Percentiles rank a stretch among this genome's conserved stretches.
Evolutionary conservation across 53 echinoderm and acorn worm species (phyloP).

Genomic region (Stichopus horrens): DNA sequence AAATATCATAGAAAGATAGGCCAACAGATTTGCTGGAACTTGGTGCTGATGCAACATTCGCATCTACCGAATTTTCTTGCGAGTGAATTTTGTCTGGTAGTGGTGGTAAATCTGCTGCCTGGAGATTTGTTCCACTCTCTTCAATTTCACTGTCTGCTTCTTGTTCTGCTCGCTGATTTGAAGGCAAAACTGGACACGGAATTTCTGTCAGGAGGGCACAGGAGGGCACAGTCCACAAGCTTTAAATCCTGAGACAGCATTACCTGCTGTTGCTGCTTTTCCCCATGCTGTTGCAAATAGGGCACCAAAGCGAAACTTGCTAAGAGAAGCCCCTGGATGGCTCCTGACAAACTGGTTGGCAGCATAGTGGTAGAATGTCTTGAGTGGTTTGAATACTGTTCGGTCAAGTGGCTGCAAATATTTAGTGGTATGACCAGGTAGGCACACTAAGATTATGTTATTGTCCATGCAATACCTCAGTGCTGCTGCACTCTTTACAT

Average conservation of each 20-base stretch:
- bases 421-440: slow-evolving; percentile 51
- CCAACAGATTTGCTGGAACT: too few relatives aligned
- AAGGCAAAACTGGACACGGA: too few relatives aligned
- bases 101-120: too few relatives aligned
- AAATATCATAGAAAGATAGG: too few relatives aligned
- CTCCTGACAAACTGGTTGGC: slow-evolving; percentile 2
- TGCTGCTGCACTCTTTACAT: slow-evolving; percentile 33
- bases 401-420: slow-evolving; percentile 57
- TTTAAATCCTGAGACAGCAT: slow-evolving; percentile 37
- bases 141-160: too few relatives aligned
- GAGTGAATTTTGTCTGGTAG: too few relatives aligned
- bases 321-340: slow-evolving; percentile 50
- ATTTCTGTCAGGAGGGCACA: not conserved
- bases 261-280: slow-evolving; percentile 39
- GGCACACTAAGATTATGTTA: slow-evolving; percentile 48
- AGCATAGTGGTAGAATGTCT: slow-evolving; percentile 29
- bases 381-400: slow-evolving; percentile 52
- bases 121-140: too few relatives aligned
- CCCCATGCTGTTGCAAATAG: slow-evolving; percentile 46
- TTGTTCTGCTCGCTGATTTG: too few relatives aligned
- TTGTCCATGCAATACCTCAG: slow-evolving; percentile 50
- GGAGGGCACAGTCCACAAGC: slow-evolving; percentile 48
- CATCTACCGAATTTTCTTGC: too few relatives aligned
- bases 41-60: too few relatives aligned
- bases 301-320: slow-evolving; percentile 50